Evolutionary conservation across 1,140 invertebrate species (phyloP).

Genomic region (Tetramorium alpestre): DNA sequence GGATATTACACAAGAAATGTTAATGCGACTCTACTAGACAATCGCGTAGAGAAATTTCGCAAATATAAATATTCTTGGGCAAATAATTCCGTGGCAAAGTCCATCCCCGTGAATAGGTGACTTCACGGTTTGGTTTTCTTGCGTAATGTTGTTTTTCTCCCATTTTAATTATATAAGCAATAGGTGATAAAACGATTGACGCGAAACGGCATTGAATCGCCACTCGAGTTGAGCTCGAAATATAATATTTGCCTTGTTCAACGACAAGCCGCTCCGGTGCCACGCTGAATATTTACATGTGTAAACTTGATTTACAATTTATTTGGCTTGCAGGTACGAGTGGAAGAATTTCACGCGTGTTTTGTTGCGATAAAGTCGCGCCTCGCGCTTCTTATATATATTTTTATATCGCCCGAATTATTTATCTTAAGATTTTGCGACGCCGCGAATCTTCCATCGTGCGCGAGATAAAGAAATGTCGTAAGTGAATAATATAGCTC

Average conservation of each 20-base stretch:
- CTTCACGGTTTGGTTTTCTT: slow-evolving; percentile 35
- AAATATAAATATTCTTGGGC: slow-evolving; percentile 36
- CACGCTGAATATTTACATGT: slow-evolving; percentile 52
- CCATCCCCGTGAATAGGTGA: slow-evolving; percentile 17
- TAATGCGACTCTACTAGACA: slow-evolving; percentile 34
- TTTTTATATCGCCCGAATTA: slow-evolving; percentile 56
- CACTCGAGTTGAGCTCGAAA: slow-evolving; percentile 57
- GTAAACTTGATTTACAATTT: slow-evolving; percentile 62
- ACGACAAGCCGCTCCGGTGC: slow-evolving; percentile 46
- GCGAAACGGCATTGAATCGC: slow-evolving; percentile 52
- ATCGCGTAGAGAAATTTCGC: slow-evolving; percentile 29
- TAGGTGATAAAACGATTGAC: slow-evolving; percentile 54
- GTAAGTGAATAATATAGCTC: slow-evolving; percentile 32
- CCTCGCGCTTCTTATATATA: slow-evolving; percentile 42
- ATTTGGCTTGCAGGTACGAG: slow-evolving; percentile 47
- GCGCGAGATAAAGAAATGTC: slow-evolving; percentile 32
- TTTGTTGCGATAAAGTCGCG: slow-evolving; percentile 58
- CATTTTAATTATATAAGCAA: slow-evolving; percentile 50
- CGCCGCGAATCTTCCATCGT: slow-evolving; percentile 23
- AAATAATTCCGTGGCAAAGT: slow-evolving; percentile 17
- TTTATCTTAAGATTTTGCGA: slow-evolving; percentile 58
- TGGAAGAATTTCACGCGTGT: slow-evolving; percentile 54
- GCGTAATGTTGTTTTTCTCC: slow-evolving; percentile 43
- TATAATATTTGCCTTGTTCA: slow-evolving; percentile 61
- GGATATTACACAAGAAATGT: slow-evolving; percentile 39